Conservation (phyloP, 2,113 vertebrate genomes). For the Rhinopomastus cyanomelas region DNA sequence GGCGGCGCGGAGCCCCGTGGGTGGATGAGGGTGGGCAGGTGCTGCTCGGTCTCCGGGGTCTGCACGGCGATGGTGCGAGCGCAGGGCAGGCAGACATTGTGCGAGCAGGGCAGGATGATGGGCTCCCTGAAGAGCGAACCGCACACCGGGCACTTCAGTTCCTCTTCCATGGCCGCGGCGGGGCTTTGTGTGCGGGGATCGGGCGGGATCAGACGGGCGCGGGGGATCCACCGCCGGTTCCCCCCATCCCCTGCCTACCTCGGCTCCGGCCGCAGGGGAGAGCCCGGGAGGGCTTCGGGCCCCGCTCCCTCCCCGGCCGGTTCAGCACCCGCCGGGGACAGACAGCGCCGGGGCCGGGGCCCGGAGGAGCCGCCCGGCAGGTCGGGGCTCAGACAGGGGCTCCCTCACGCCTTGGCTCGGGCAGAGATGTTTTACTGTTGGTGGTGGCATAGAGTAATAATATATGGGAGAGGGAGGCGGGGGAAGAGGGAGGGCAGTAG, state of each 20-base stretch:
- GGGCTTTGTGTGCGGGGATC: background rate
- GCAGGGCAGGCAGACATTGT: constrained; percentile 93
- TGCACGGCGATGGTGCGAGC: constrained; percentile 93
- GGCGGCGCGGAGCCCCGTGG: constrained; percentile 65
- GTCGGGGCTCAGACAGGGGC: background rate
- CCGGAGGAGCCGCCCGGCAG: background rate
- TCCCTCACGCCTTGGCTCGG: background rate
- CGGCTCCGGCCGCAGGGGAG: background rate
- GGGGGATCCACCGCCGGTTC: background rate
- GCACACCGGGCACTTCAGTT: constrained; percentile 95
- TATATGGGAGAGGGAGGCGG: background rate
- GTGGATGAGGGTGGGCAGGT: constrained; percentile 77
- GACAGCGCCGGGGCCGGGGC: background rate
- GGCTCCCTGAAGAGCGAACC: constrained; percentile 93
- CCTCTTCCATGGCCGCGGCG: constrained; percentile 87
- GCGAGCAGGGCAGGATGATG: constrained; percentile 92
- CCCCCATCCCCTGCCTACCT: background rate
- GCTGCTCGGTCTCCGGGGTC: constrained; percentile 89
- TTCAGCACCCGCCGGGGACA: background rate
- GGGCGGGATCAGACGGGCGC: background rate
- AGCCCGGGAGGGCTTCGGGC: background rate
- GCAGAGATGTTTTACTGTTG: constrained; percentile 8
- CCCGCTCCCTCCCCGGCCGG: background rate
- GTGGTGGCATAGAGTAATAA: constrained; percentile 34
- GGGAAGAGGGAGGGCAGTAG: constrained; percentile 12